Evolutionary conservation across 2,797 vertebrate genomes (phyloP).

Genomic region (Cyprinella venusta): DNA sequence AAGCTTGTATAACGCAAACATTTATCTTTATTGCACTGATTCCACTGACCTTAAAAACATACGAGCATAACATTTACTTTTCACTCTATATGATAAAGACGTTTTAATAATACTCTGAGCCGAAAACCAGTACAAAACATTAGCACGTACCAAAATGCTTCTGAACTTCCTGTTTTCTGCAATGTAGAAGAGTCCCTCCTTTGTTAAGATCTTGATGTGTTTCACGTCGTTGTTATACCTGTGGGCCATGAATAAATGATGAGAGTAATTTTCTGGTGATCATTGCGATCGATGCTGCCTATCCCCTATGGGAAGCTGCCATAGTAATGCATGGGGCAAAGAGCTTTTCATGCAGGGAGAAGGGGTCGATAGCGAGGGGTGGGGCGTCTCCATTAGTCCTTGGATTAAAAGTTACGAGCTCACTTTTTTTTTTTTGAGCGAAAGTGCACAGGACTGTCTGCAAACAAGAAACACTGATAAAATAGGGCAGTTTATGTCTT

Average conservation of each 20-base stretch:
- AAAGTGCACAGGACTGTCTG: constrained; percentile 3
- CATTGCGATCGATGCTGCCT: constrained; percentile 88
- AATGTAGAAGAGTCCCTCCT: constrained; percentile 93
- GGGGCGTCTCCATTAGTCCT: constrained; percentile 69
- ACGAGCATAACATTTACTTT: constrained; percentile 22
- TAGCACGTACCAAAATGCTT: constrained; percentile 93
- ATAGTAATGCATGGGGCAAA: constrained; percentile 80
- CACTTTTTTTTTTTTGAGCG: constrained; percentile 16
- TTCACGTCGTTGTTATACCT: constrained; percentile 99
- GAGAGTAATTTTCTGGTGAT: constrained; percentile 95
- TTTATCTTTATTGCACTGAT: constrained; percentile 33
- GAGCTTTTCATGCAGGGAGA: constrained; percentile 64
- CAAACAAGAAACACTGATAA: background rate
- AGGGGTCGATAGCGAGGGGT: constrained; percentile 43
- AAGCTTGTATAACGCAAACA: constrained; percentile 18
- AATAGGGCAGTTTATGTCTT: background rate
- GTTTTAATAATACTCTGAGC: constrained; percentile 7
- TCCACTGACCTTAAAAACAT: constrained; percentile 16
- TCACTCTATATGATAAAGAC: constrained; percentile 10
- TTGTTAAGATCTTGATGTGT: constrained; percentile 99
- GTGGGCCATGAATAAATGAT: constrained; percentile 90
- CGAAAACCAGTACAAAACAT: constrained; percentile 53
- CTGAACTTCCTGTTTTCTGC: constrained; percentile 98
- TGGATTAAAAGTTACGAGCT: constrained; percentile 45
- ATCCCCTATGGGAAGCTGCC: constrained; percentile 75